Base-by-base conservation (phyloP, 2,888 invertebrate species). In the Harmothoe impar region DNA sequence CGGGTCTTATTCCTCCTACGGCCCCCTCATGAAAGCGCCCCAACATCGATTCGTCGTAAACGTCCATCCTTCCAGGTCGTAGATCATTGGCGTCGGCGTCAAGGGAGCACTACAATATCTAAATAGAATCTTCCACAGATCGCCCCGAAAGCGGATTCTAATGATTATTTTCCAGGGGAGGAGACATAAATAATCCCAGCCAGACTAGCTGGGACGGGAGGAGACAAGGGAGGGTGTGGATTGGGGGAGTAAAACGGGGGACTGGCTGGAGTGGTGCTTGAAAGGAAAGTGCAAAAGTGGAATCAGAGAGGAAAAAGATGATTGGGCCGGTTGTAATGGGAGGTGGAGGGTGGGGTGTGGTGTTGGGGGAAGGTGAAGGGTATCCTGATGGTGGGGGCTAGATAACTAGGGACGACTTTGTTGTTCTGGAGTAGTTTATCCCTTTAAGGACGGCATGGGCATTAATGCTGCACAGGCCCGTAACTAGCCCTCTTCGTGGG, bases 141-240 rank as follows among this genome's bases (percentile, higher is more conserved):
- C 78, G 78, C 33, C 78, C 78, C 29, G 33, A 78, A 78, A 78
- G 78, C 20, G 33, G 78, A 78, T 29, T 78, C 29, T 78, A 29
- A 78, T 78, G 78, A 78, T 78, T 78, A 78, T 78, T 78, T 78
- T 78, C 78, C 78, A 25, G 31, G 78, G 33, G 5, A 20, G n/a
- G 78, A 29, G 35, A 29, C 20, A 78, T 35, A 78, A 78, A 78
- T 78, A 78, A 78, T 78, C 10, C 5, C 62, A 20, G 62, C 23
- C n/a, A 20, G 62, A n/a, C 43, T 43, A 20, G 23, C 23, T 62
- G 23, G 62, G 62, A 20, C 62, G 62, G 3, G 3, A 15, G 62
- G n/a, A 62, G 62, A n/a, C 62, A 62, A n/a, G 62, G 62, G n/a
- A 3, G 54, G 54, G 12, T 15, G 54, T 20, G 10, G 12, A 15